Base-by-base conservation (phyloP, 2,113 vertebrate species). In the Butastur rufipennis region DNA sequence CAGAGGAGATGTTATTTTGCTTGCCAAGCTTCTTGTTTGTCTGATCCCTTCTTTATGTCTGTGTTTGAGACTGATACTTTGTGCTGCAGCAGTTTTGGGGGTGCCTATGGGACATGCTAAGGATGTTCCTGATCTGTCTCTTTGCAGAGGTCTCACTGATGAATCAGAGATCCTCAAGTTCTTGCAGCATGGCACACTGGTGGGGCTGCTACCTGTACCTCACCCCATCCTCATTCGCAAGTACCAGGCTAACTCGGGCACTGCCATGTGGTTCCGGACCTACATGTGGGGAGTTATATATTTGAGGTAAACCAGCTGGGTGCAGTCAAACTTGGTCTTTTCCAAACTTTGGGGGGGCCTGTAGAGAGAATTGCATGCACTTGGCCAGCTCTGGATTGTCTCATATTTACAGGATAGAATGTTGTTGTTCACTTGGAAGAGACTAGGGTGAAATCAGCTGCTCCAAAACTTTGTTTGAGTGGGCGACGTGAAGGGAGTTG, bases 281-380 rank as follows among this genome's bases (percentile, higher is more conserved):
- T 99, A 99, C 97, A 99, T 99, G 99, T 99, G 99, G 99, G 99
- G 99, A 11, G 99, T 99, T 53, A 99, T 99, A 97, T 99, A 99
- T 96, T 96, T 99, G 97, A 99, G 99, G 99, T 99, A 95, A 98
- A 56, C 22, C n/a, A 74, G 43, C 66, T 81, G 27, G 25, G 6
- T 86, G 21, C 43, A 58, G 14, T 6, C 29, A 63, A 22, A 22
- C 48, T 42, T 22, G 16, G 11, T 68, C 20, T 83, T 52, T 63
- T 77, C 53, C 67, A 79, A 9, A 40, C 21, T 36, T 65, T 29
- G 11, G 11, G 16, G 70, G 15, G 6, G 17, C 25, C 47, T 71
- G 1, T 26, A 47, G 82, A 40, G 58, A 62, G 42, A 55, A 67
- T 27, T 81, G 45, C 12, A 10, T 66, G 62, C 5, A 7, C 48